Base-by-base conservation (phyloP, 2,113 vertebrate species). In the Hydrochoerus hydrochaeris region DNA sequence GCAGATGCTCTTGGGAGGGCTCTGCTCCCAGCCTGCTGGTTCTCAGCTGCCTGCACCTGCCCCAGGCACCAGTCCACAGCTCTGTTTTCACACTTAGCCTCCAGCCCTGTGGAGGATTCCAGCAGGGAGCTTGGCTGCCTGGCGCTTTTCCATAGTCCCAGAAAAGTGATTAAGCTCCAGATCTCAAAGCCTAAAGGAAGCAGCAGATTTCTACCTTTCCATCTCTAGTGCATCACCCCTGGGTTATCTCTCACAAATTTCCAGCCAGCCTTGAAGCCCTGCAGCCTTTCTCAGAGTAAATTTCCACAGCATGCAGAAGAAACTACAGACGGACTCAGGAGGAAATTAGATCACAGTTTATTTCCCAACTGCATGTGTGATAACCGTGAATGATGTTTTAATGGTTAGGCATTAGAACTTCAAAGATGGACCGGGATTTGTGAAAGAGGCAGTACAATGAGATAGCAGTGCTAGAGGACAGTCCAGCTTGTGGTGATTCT, bases 81-180 rank as follows among this genome's bases (percentile, higher is more conserved):
- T 82, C 88, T 78, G 44, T 90, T 75, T 87, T 93, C 95, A 90
- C 81, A 78, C 52, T 85, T 97, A 44, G 11, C 80, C 81, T 88
- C 82, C 73, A 82, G 84, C 75, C 67, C 92, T 2, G 1, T 58
- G 83, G 83, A 95, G 91, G 81, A 63, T 60, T 90, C 86, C 75
- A 95, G 62, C 93, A 60, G 81, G 41, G 84, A 93, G 30, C 52
- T 87, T 92, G 87, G 69, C 90, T 88, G 35, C 95, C 63, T 87
- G 46, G 35, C 17, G 46, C 44, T 62, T 80, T 87, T 28, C 86
- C 83, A 32, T 2, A 19, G 85, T 88, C 92, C 32, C 46, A 77
- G 67, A 91, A 88, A 91, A 84, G 69, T 46, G 60, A 82, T 52
- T 60, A 93, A 88, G 82, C 73, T 30, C 38, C 88, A 91, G 16